Percentiles rank a stretch among this genome's conserved stretches.
Evolutionary conservation across 2,113 vertebrate species (phyloP).

Genomic region (Myxocyprinus asiaticus): DNA sequence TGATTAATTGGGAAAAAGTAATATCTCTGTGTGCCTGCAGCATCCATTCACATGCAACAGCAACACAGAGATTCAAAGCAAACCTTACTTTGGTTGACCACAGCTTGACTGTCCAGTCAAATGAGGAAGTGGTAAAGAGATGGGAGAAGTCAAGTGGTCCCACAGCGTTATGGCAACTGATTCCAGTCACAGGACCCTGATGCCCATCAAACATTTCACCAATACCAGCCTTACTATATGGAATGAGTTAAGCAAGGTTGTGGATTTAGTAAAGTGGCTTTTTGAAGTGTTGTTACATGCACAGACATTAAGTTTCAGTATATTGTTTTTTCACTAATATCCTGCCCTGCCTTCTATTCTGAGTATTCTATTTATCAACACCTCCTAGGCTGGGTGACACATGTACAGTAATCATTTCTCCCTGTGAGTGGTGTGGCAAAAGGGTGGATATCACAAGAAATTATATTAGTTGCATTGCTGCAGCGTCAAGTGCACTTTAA

Average conservation of each 20-base stretch:
- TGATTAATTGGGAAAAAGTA: too few species aligned
- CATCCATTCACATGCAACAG: not conserved
- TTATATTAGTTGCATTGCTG: not conserved
- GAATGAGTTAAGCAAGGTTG: slow-evolving; percentile 34
- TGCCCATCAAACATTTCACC: slow-evolving; percentile 87
- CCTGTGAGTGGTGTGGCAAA: not conserved
- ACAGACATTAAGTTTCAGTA: too few species aligned
- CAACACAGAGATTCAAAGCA: not conserved
- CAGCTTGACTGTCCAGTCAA: slow-evolving; percentile 90
- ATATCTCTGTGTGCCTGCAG: too few species aligned
- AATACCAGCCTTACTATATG: slow-evolving; percentile 85
- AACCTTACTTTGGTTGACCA: slow-evolving; percentile 87
- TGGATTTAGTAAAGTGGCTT: too few species aligned
- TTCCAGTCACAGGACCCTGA: slow-evolving; percentile 86
- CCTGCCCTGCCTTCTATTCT: not conserved
- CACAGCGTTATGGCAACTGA: slow-evolving; percentile 88
- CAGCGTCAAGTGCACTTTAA: not conserved
- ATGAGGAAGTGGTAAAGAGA: slow-evolving; percentile 88
- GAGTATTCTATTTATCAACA: not conserved
- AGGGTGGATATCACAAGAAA: not conserved
- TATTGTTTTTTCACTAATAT: not conserved
- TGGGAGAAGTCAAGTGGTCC: slow-evolving; percentile 87
- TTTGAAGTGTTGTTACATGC: too few species aligned
- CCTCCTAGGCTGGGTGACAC: not conserved
- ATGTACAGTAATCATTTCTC: not conserved